A percentile compares a stretch with the other conserved stretches of the same genome.
Conservation (phyloP, 2,888 invertebrate genomes). For the Tetropium fuscum region DNA sequence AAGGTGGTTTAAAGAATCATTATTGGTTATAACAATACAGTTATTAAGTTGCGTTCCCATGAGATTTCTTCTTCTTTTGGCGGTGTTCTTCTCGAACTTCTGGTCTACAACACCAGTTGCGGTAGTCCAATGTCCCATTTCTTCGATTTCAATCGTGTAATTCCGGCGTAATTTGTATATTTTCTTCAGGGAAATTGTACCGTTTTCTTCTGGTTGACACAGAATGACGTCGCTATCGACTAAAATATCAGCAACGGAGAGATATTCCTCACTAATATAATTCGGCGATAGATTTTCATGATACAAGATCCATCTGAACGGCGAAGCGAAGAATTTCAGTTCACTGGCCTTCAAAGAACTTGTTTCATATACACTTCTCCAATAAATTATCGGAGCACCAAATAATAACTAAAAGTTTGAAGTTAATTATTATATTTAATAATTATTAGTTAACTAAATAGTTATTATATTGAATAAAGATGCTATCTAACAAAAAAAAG, state of each 20-base stretch:
- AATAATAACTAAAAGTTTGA: too few species aligned
- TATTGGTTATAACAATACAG: conserved; percentile 72
- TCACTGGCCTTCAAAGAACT: conserved; percentile 65
- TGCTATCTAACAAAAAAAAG: too few species aligned
- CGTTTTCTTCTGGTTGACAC: conserved; percentile 61
- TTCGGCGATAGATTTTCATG: conserved; percentile 23
- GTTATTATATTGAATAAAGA: too few species aligned
- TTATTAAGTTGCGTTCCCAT: conserved; percentile 66
- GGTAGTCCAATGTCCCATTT: conserved; percentile 51
- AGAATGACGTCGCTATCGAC: conserved; percentile 69
- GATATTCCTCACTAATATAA: conserved; percentile 30
- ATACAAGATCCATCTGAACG: conserved; percentile 68
- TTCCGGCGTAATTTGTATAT: conserved; percentile 50
- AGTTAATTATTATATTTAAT: background rate
- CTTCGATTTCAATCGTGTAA: conserved; percentile 47
- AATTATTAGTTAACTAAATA: too few species aligned
- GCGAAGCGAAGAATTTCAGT: conserved; percentile 66
- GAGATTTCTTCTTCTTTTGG: conserved; percentile 67
- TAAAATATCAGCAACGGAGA: conserved; percentile 55
- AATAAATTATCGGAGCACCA: too few species aligned
- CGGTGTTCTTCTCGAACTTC: conserved; percentile 40
- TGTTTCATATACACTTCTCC: too few species aligned
- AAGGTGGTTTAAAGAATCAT: conserved; percentile 71
- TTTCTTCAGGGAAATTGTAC: conserved; percentile 38
- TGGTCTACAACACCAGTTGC: conserved; percentile 32